Conservation (phyloP, 2,797 vertebrate genomes). For the Cygnus olor region DNA sequence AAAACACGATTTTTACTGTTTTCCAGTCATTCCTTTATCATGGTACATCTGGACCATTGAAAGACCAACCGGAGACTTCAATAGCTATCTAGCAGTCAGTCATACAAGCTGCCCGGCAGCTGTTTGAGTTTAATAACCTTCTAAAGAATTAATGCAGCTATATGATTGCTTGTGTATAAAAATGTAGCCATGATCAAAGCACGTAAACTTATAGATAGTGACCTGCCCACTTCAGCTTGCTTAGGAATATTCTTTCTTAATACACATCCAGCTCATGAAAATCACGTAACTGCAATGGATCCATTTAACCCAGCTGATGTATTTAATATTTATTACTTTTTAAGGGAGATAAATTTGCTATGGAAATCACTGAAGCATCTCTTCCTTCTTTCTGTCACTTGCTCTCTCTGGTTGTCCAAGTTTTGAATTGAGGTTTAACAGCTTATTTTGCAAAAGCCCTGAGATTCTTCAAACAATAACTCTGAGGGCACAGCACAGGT, state of each 20-base stretch:
- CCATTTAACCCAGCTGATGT: neutral
- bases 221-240: neutral
- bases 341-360: neutral
- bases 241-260: neutral
- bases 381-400: neutral
- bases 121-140: neutral
- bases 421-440: neutral
- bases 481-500: neutral
- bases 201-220: neutral
- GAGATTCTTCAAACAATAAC: neutral
- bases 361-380: neutral
- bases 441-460: slow-evolving; percentile 2
- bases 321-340: neutral
- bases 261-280: neutral
- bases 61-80: neutral
- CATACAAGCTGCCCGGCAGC: neutral
- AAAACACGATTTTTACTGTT: neutral
- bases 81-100: accelerated
- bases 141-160: neutral
- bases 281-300: neutral
- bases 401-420: neutral
- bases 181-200: neutral
- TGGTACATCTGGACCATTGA: neutral
- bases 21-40: neutral
- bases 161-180: accelerated